A percentile compares a stretch with the other conserved stretches of the same genome.
Evolutionary conservation across 2,797 vertebrate genomes (phyloP).

Genomic region (Sebastes kiyomatsui): DNA sequence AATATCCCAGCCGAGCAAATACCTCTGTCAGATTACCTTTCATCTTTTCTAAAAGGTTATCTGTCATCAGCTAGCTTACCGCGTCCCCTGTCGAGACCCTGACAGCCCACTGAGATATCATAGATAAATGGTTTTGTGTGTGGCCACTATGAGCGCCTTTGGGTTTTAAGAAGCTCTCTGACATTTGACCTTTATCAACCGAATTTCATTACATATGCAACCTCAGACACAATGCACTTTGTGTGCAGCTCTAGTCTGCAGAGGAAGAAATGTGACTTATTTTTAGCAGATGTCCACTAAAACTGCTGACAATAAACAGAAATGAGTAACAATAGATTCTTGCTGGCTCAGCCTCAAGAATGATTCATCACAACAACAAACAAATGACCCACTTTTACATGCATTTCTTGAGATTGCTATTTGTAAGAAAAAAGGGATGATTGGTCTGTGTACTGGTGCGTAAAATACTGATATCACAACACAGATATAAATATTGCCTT

Average conservation of each 20-base stretch:
- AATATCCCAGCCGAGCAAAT: slow-evolving; percentile 23
- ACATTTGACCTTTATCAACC: slow-evolving; percentile 47
- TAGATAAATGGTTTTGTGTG: slow-evolving; percentile 30
- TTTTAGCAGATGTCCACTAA: slow-evolving; percentile 43
- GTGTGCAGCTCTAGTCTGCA: slow-evolving; percentile 14
- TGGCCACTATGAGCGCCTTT: background rate
- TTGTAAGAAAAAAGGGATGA: slow-evolving; percentile 2
- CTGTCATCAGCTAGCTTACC: slow-evolving; percentile 36
- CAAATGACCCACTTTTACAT: slow-evolving; percentile 44
- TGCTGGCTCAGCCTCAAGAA: slow-evolving; percentile 39
- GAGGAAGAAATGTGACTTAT: slow-evolving; percentile 21
- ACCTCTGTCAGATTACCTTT: slow-evolving; percentile 27
- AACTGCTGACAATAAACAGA: slow-evolving; percentile 55
- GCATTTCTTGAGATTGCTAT: slow-evolving; percentile 18
- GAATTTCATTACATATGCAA: slow-evolving; percentile 28
- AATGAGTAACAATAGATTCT: slow-evolving; percentile 47
- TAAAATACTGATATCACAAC: slow-evolving; percentile 27
- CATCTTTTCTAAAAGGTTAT: slow-evolving; percentile 63
- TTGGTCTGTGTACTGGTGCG: slow-evolving; percentile 7
- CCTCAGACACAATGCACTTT: background rate
- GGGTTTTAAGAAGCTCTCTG: slow-evolving; percentile 25
- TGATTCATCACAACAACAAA: slow-evolving; percentile 52
- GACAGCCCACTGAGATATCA: slow-evolving; percentile 33
- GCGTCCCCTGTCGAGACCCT: slow-evolving; percentile 28
- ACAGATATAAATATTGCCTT: slow-evolving; percentile 39